phyloP scores from a whole-genome alignment of 2,888 invertebrate genomes.

The Orchestes rusci region DNA sequence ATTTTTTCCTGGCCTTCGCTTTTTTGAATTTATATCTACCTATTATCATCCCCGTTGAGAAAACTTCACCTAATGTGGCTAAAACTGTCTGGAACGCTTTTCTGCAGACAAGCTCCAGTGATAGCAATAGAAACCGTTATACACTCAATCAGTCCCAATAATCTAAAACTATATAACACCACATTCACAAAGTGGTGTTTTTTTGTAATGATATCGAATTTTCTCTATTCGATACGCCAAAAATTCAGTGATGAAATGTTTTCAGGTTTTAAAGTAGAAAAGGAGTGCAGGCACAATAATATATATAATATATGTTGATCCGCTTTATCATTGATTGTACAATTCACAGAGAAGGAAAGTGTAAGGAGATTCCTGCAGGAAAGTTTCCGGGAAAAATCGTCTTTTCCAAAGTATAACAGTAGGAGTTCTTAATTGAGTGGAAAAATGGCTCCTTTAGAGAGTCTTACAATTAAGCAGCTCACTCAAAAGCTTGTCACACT shows the following conservation, averaged over 20 bases:
- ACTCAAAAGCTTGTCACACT: slow-evolving; percentile 10
- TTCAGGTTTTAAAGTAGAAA: slow-evolving; percentile 1
- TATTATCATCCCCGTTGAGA: slow-evolving; percentile 9
- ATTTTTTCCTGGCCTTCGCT: too few relatives aligned
- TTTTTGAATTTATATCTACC: slow-evolving; percentile 3
- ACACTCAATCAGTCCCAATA: slow-evolving; percentile 1
- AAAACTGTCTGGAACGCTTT: slow-evolving; percentile 9
- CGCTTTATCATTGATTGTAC: slow-evolving; percentile 9
- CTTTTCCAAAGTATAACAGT: slow-evolving; percentile 3
- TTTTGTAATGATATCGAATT: slow-evolving; percentile 10
- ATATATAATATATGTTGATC: slow-evolving; percentile 4
- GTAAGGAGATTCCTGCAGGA: slow-evolving; percentile 6
- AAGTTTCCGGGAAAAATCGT: too few relatives aligned
- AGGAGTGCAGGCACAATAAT: slow-evolving; percentile 1
- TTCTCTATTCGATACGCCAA: slow-evolving; percentile 6
- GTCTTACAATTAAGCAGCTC: slow-evolving; percentile 3
- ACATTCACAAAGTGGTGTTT: slow-evolving; percentile 8
- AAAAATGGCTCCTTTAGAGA: slow-evolving; percentile 5
- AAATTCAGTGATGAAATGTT: slow-evolving; percentile 3
- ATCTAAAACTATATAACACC: slow-evolving; percentile 7
- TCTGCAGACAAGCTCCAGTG: slow-evolving; percentile 4
- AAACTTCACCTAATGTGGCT: slow-evolving; percentile 6
- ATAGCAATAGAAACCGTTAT: slow-evolving; percentile 6
- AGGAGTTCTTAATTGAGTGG: slow-evolving; percentile 3
- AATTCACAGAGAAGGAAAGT: slow-evolving; percentile 3